phyloP scores from a whole-genome alignment of 2,113 vertebrate genomes.

The Scartelaos histophorus region DNA sequence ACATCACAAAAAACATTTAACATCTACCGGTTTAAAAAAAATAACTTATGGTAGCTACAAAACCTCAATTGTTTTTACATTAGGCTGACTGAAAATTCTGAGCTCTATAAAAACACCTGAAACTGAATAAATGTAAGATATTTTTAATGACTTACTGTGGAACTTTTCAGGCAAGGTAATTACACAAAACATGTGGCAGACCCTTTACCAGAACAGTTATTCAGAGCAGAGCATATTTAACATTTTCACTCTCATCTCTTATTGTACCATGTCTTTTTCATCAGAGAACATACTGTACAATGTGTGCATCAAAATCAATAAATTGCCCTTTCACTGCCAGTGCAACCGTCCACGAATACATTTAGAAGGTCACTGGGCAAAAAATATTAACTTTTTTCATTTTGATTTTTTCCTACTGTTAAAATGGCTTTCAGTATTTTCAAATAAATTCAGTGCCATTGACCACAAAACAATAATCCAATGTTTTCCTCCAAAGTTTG shows the following conservation, averaged over 20 bases:
- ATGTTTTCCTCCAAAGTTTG: too few relatives aligned
- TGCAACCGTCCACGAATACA: background rate
- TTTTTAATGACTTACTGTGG: background rate
- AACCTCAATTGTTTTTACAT: too few relatives aligned
- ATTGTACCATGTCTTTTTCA: background rate
- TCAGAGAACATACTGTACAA: conserved; percentile 2
- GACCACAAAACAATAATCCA: background rate
- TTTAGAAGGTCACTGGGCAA: background rate
- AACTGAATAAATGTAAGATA: background rate
- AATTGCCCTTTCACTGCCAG: background rate
- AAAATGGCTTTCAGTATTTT: background rate
- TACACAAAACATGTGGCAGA: too few relatives aligned
- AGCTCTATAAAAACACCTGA: background rate
- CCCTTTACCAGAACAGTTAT: too few relatives aligned
- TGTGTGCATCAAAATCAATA: conserved; percentile 2
- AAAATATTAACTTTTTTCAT: background rate
- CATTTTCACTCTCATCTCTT: background rate
- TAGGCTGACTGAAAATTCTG: background rate
- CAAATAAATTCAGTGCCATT: background rate
- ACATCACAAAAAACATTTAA: too few relatives aligned
- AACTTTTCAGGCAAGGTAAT: background rate
- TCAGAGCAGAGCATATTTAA: too few relatives aligned
- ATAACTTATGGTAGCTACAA: too few relatives aligned
- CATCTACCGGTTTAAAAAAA: too few relatives aligned
- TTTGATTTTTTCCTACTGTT: background rate